Percentiles rank a stretch among this genome's conserved stretches.
phyloP scores from a whole-genome alignment of 2,888 invertebrate genomes.

The Scaptomyza cyrtandrae region DNA sequence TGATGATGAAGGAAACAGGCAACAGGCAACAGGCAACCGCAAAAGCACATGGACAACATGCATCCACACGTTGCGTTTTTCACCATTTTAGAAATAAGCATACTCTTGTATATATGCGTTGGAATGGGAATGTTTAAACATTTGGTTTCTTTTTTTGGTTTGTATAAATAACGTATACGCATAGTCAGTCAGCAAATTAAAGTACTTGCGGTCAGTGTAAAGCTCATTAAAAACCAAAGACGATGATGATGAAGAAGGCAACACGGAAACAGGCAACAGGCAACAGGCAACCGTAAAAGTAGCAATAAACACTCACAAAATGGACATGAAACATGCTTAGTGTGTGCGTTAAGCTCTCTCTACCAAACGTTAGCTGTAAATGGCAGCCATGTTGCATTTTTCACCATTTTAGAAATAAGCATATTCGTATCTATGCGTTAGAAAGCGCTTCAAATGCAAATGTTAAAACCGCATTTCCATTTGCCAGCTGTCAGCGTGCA shows the following conservation, averaged over 20 bases:
- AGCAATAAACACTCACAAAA: not conserved
- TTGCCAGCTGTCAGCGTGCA: slow-evolving; percentile 65
- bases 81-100: no score
- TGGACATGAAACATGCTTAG: slow-evolving; percentile 16
- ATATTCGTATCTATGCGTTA: slow-evolving; percentile 11
- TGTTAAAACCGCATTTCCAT: slow-evolving; percentile 76
- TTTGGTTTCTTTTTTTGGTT: no score
- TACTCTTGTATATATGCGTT: no score
- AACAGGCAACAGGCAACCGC: slow-evolving; percentile 2
- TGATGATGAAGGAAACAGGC: not conserved
- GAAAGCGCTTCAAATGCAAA: slow-evolving; percentile 69
- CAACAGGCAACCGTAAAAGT: slow-evolving; percentile 11
- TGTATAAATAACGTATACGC: not conserved
- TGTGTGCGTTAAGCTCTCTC: no score
- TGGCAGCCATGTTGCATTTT: slow-evolving; percentile 72
- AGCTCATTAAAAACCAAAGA: slow-evolving; percentile 6
- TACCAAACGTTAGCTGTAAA: slow-evolving; percentile 32
- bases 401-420: slow-evolving; percentile 66
- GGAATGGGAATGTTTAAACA: no score
- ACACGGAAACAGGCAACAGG: not conserved
- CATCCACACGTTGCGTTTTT: not conserved
- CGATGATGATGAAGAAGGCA: slow-evolving; percentile 1
- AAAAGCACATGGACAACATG: slow-evolving; percentile 30
- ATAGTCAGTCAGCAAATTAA: not conserved
- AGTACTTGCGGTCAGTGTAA: slow-evolving; percentile 1